Conservation (phyloP, 2,797 vertebrate species). For the Botia kubotai region DNA sequence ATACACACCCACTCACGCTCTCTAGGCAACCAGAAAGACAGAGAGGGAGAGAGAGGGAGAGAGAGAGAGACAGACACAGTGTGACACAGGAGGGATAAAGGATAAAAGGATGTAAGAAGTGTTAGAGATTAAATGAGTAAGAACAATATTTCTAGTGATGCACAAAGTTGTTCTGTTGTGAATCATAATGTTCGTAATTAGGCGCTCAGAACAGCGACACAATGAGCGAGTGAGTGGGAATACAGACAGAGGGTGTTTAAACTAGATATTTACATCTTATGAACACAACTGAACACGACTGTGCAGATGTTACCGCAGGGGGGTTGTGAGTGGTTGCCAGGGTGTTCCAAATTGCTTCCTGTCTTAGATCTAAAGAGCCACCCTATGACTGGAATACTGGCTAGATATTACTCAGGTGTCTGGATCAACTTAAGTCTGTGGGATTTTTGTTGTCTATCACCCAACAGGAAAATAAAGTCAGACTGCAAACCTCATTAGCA, state of each 20-base stretch:
- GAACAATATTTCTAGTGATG: background rate
- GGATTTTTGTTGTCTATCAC: background rate
- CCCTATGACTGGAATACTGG: background rate
- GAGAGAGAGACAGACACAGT: background rate
- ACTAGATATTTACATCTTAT: background rate
- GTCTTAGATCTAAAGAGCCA: background rate
- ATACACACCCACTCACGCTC: conserved; percentile 66
- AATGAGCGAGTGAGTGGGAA: too few relatives aligned
- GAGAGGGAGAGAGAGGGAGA: conserved; percentile 27
- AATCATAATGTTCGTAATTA: background rate
- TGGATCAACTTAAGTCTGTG: background rate
- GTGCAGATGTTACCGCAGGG: background rate
- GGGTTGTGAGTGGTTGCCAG: background rate
- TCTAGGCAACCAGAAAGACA: conserved; percentile 58
- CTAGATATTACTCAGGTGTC: background rate
- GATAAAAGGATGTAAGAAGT: background rate
- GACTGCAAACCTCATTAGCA: background rate
- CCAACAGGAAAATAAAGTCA: background rate
- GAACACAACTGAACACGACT: background rate
- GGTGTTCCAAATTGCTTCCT: background rate
- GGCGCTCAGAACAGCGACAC: background rate
- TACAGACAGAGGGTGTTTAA: background rate
- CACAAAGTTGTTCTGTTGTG: background rate
- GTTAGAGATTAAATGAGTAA: background rate
- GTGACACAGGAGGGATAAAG: conserved; percentile 10